These are phyloP conservation scores for Taurulus bubalis DNA, from an alignment of 2,113 vertebrate genomes.

Conservation along the genomic window DNA sequence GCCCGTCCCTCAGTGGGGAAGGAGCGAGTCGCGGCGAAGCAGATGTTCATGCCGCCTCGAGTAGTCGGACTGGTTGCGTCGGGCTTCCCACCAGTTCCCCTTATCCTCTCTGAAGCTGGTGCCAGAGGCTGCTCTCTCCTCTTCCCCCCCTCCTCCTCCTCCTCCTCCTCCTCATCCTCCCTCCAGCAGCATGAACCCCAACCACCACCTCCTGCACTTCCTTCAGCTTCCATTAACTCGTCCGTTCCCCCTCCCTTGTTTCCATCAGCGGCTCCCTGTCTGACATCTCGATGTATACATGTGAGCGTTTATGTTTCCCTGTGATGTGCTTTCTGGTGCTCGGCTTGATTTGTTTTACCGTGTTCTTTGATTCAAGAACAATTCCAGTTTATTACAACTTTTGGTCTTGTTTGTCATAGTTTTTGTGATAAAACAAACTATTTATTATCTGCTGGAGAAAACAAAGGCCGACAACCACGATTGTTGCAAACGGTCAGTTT, in stretches of 20 bases:
- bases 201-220: slow-evolving; percentile 43
- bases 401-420: not conserved
- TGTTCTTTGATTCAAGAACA: too few species aligned
- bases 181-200: slow-evolving; percentile 67
- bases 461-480: too few species aligned
- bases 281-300: not conserved
- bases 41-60: not conserved
- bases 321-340: not conserved
- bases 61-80: slow-evolving; percentile 44
- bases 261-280: not conserved
- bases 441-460: not conserved
- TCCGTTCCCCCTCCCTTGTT: not conserved
- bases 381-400: slow-evolving; percentile 26
- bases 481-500: not conserved
- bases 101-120: slow-evolving; percentile 96
- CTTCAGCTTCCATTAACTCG: slow-evolving; percentile 42
- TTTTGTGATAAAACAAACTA: not conserved
- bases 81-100: slow-evolving; percentile 79
- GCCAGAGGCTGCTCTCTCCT: slow-evolving; percentile 93
- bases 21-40: not conserved
- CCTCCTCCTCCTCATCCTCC: slow-evolving; percentile 42
- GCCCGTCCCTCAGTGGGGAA: too few species aligned
- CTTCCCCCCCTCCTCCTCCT: slow-evolving; percentile 55
- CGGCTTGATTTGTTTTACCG: not conserved
- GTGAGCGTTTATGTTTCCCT: slow-evolving; percentile 14